Evolutionary conservation across 2,888 invertebrate species (phyloP).

Genomic region (Rambutsinella grinnellia): DNA sequence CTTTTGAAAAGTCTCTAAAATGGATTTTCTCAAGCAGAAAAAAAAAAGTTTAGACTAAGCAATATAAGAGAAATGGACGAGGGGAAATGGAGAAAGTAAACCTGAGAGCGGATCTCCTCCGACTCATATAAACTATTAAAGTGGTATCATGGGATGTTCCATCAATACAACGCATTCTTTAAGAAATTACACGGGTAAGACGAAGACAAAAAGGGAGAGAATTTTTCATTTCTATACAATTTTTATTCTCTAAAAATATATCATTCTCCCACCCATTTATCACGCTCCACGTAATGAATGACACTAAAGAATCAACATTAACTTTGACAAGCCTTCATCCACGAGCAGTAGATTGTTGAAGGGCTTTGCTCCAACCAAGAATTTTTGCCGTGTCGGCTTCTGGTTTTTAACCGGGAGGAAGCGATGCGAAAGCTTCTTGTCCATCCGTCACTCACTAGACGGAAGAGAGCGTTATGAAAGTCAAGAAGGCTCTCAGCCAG

Average conservation of each 20-base stretch:
- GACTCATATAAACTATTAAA: not conserved
- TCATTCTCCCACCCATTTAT: constrained; percentile 61
- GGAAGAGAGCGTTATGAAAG: constrained; percentile 18
- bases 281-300: constrained; percentile 64
- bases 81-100: constrained; percentile 10
- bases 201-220: too few species aligned
- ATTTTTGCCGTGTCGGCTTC: too few species aligned
- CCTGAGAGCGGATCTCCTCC: not conserved
- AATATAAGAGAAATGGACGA: constrained; percentile 2
- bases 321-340: constrained; percentile 54
- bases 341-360: constrained; percentile 27
- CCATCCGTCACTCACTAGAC: constrained; percentile 32
- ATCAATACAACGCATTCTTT: too few species aligned
- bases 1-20: constrained; percentile 35
- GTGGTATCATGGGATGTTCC: not conserved
- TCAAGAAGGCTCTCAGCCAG: constrained; percentile 5
- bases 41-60: constrained; percentile 33
- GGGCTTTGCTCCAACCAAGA: too few species aligned
- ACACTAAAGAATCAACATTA: constrained; percentile 64
- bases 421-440: constrained; percentile 30
- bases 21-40: constrained; percentile 49
- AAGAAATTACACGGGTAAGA: too few species aligned
- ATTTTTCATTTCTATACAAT: not conserved
- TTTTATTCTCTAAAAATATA: constrained; percentile 42
- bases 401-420: too few species aligned